Base-by-base conservation (phyloP, 2,797 vertebrate genomes). In the Siniperca scherzeri region DNA sequence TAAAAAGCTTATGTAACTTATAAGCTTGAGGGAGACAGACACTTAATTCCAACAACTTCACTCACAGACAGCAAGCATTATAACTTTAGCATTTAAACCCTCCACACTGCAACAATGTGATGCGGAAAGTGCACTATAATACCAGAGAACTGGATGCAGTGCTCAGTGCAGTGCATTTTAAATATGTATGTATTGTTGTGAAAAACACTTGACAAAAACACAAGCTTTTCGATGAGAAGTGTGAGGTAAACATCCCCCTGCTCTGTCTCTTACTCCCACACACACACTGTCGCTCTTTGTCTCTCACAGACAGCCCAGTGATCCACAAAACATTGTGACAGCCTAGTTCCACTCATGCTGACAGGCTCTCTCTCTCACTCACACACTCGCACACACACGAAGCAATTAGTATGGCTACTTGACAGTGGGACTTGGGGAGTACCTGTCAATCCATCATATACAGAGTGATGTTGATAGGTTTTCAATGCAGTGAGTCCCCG, bases 311-410 rank as follows among this genome's bases (percentile, higher is more conserved):
- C 83, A 83, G 57, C 75, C 3, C 88, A 85, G 74, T 79, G 88
- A 93, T 84, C 85, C 84, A 91, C 78, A 86, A 90, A 91, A 92
- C 91, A 89, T 84, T 84, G 72, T 82, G 89, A 87, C 87, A 91
- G 88, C 80, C 82, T 25, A 48, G 70, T 78, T 89, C 46, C 70
- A 78, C 72, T 83, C 48, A 67, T 19, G 55, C 57, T 77, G 81
- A 89, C 74, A 84, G 77, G 68, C 69, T 22, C 61, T 36, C 59
- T 12, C 59, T 42, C 71, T 64, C 50, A 22, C 61, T n/a, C 55
- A 38, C 56, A 57, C 55, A 55, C 82, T 70, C 65, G 53, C 74
- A 61, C 55, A 52, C 9, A 72, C 13, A 62, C 9, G 42, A 3
- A 36, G 38, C 59, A 82, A 88, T 87, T 82, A 91, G 65, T 1